phyloP scores from a whole-genome alignment of 2,888 invertebrate species.

The Ornithoptera priamus region DNA sequence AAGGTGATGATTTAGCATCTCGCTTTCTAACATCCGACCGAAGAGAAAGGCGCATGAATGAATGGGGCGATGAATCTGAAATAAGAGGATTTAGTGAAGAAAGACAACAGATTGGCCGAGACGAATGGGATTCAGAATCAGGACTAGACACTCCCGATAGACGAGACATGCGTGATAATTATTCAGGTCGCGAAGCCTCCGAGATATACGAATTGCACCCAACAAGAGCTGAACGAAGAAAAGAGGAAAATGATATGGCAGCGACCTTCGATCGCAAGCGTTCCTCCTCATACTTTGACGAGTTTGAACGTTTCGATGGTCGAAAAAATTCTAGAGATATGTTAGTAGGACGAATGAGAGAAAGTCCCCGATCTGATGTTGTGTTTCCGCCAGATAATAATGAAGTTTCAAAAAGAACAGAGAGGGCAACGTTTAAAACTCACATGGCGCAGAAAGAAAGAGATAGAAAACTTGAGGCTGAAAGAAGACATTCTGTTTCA shows the following conservation, averaged over 20 bases:
- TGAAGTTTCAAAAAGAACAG: conserved; percentile 60
- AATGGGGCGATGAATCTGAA: conserved; percentile 73
- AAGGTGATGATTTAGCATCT: conserved; percentile 64
- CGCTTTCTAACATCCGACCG: conserved; percentile 69
- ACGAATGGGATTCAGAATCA: conserved; percentile 76
- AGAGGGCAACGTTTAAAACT: conserved; percentile 85
- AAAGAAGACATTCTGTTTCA: conserved; percentile 87
- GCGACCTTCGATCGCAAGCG: conserved; percentile 63
- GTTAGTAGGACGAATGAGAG: conserved; percentile 70
- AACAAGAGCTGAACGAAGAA: conserved; percentile 57
- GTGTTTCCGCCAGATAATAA: conserved; percentile 57
- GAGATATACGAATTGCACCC: conserved; percentile 74
- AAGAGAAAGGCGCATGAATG: conserved; percentile 57
- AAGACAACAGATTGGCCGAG: conserved; percentile 56
- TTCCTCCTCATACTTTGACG: conserved; percentile 64
- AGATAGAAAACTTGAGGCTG: conserved; percentile 81
- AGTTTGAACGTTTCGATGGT: conserved; percentile 72
- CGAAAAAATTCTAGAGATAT: conserved; percentile 76
- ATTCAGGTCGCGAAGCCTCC: conserved; percentile 68
- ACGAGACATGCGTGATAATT: conserved; percentile 62
- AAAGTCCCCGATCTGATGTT: conserved; percentile 69
- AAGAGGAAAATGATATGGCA: conserved; percentile 63
- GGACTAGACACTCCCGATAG: conserved; percentile 56
- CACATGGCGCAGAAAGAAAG: conserved; percentile 86
- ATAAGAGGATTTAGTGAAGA: conserved; percentile 60